phyloP scores from a whole-genome alignment of 2,888 invertebrate species.

The Lampropteryx suffumata region DNA sequence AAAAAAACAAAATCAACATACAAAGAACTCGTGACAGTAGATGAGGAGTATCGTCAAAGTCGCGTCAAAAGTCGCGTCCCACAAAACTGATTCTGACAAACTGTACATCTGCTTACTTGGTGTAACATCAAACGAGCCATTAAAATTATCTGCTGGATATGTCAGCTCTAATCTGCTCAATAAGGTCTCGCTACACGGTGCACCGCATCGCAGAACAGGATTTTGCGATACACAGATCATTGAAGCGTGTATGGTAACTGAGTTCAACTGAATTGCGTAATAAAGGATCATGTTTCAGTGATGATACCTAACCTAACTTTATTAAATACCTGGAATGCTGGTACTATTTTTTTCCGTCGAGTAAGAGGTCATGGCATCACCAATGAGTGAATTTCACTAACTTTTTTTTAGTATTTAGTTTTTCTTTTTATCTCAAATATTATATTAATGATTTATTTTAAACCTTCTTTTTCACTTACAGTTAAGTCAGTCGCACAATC shows the following conservation, averaged over 20 bases:
- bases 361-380: too few species aligned
- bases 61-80: constrained; percentile 3
- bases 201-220: constrained; percentile 19
- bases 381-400: too few species aligned
- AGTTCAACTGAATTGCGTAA: constrained; percentile 23
- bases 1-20: too few species aligned
- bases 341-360: too few species aligned
- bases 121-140: constrained; percentile 59
- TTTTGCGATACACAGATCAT: constrained; percentile 30
- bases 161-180: constrained; percentile 69
- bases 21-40: too few species aligned
- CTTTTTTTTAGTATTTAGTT: too few species aligned
- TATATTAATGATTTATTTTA: too few species aligned
- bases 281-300: constrained; percentile 9
- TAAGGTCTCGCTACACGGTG: constrained; percentile 28
- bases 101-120: constrained; percentile 46
- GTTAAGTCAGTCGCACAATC: too few species aligned
- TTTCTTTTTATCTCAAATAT: too few species aligned
- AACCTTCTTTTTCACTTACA: too few species aligned
- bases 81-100: constrained; percentile 8
- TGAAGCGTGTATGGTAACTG: constrained; percentile 30
- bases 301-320: too few species aligned
- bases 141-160: constrained; percentile 63
- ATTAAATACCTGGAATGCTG: too few species aligned
- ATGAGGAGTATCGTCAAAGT: background rate